Evolutionary conservation across 2,797 vertebrate species (phyloP), one percentile per base, ranked within the genome.

Genomic region (Petrocephalus sullivani): DNA sequence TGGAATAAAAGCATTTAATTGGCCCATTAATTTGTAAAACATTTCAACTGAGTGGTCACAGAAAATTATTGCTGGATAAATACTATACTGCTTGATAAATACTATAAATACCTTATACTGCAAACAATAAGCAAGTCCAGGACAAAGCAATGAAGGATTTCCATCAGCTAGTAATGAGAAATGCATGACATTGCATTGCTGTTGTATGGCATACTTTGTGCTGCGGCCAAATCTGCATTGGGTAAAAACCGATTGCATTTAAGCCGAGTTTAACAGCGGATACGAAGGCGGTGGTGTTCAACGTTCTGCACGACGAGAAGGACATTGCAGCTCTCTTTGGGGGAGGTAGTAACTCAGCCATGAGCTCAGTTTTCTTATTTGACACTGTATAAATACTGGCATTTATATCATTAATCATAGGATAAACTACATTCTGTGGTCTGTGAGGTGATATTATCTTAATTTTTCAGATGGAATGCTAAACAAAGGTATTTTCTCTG

Each of bases 221-320:
- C 75, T 49, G 37, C 37, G 28, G 46, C 28, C 75, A 84, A 33
- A 56, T n/a, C 84, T 86, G 54, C 28, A 86, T 19, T 60, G 84
- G n/a, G 33, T 86, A n/a, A 78, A 64, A 85, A 88, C 37, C 67
- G 87, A 81, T 60, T 51, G 49, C 58, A 85, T 81, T 88, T 67
- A 60, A 85, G 58, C 8, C 2, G 16, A 84, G 78, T 88, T 85
- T 54, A 88, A 33, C 60, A 60, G 56, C 75, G 85, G 61, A 88
- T 33, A 49, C n/a, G 58, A 67, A 12, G 49, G 14, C 81, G 57
- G 12, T 84, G 64, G 81, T 88, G 81, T 88, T 84, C 28, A 61
- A 23, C 46, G 6, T 84, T 53, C 57, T 61, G 57, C 78, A 51
- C 33, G 87, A 84, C 58, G 51, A 37, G 49, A 85, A 54, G 23